A percentile compares a stretch with the other conserved stretches of the same genome.
Evolutionary conservation across 2,888 invertebrate species (phyloP).

Genomic region (Mesorhabditis spiculigera): DNA sequence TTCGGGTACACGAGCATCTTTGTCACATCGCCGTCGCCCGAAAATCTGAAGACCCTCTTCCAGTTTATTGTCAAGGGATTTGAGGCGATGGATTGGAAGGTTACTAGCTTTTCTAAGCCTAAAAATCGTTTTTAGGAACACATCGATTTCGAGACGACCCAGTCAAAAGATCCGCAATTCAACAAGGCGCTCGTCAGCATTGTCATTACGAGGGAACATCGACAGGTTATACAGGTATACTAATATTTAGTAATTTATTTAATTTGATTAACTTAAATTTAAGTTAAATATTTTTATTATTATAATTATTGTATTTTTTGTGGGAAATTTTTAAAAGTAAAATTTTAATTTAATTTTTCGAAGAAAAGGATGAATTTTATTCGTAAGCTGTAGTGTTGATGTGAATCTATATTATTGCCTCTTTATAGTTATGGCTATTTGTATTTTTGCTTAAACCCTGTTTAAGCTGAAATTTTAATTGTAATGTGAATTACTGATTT

Average conservation of each 20-base stretch:
- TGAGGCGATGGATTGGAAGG: constrained; percentile 80
- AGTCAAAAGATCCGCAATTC: constrained; percentile 91
- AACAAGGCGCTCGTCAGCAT: constrained; percentile 91
- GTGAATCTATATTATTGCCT: too few relatives aligned
- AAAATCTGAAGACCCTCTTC: constrained; percentile 93
- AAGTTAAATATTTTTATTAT: too few relatives aligned
- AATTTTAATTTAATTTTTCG: too few relatives aligned
- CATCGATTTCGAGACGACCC: constrained; percentile 85
- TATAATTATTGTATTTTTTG: too few relatives aligned
- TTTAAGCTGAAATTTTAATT: background rate
- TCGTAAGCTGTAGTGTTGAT: too few relatives aligned
- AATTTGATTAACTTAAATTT: too few relatives aligned
- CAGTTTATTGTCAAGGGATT: constrained; percentile 87
- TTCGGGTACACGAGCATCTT: constrained; percentile 83
- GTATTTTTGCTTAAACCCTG: background rate
- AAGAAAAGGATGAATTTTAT: too few relatives aligned
- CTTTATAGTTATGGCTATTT: background rate
- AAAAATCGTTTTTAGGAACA: constrained; percentile 72
- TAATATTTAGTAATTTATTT: too few relatives aligned
- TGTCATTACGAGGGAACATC: constrained; percentile 70
- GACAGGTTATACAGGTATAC: constrained; percentile 56
- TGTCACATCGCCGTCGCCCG: constrained; percentile 95
- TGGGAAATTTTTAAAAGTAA: too few relatives aligned
- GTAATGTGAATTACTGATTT: background rate
- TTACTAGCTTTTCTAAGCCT: constrained; percentile 24